phyloP scores from a whole-genome alignment of 2,797 vertebrate genomes.

The Malurus splendens region DNA sequence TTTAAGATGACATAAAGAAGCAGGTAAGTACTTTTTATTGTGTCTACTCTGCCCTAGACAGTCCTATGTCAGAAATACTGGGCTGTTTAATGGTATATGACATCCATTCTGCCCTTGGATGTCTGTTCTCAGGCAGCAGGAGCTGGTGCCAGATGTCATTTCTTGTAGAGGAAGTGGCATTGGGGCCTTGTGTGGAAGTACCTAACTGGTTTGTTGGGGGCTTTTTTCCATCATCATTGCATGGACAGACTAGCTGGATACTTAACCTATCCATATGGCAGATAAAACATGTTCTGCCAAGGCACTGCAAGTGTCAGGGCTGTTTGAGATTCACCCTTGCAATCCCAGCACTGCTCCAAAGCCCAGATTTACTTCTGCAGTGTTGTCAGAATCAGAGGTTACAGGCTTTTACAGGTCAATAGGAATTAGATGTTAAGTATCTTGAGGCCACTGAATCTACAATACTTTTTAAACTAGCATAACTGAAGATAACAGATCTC shows the following conservation, averaged over 20 bases:
- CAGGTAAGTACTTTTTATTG: not conserved
- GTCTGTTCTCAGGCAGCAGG: not conserved
- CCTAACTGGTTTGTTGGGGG: not conserved
- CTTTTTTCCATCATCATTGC: not conserved
- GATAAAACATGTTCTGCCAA: not conserved
- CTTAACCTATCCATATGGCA: not conserved
- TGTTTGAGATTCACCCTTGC: not conserved
- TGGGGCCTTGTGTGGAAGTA: not conserved
- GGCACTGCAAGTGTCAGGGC: not conserved
- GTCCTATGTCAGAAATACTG: rapidly evolving
- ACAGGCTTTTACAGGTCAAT: not conserved
- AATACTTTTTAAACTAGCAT: not conserved
- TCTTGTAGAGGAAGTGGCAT: not conserved
- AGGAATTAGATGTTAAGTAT: not conserved
- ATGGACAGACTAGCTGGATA: not conserved
- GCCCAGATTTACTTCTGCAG: not conserved
- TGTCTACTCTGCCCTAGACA: not conserved
- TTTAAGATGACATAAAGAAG: not conserved
- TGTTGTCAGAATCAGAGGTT: not conserved
- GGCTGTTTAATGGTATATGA: not conserved
- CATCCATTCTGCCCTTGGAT: rapidly evolving
- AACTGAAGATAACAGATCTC: not conserved
- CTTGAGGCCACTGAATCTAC: not conserved
- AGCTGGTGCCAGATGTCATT: not conserved
- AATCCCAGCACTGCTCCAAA: not conserved